A percentile compares a stretch with the other conserved stretches of the same genome.
Conservation (phyloP, 2,797 vertebrate genomes). For the Meriones psammophilus region DNA sequence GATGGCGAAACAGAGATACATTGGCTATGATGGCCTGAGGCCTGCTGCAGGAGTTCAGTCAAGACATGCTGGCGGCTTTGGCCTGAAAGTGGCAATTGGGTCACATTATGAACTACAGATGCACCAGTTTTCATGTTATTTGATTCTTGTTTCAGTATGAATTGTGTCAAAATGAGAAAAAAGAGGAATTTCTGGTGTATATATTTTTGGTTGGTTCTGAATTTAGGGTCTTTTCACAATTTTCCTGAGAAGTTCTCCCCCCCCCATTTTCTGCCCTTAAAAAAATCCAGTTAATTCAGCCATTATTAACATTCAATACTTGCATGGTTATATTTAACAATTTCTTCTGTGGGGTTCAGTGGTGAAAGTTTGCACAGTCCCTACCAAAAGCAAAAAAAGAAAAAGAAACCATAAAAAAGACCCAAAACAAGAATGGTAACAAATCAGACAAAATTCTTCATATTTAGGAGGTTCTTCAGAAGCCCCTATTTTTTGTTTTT, state of each 20-base stretch:
- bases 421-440: neutral
- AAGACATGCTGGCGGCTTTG: neutral
- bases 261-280: neutral
- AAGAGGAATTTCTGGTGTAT: neutral
- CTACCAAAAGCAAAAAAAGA: neutral
- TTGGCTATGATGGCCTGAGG: neutral
- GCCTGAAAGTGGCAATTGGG: neutral
- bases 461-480: conserved; percentile 36
- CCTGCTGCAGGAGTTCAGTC: rapidly evolving
- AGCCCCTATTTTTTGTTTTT: neutral
- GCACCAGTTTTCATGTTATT: neutral
- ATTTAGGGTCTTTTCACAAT: neutral
- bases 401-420: neutral
- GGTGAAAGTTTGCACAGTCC: neutral
- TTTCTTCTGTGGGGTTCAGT: neutral
- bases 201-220: neutral
- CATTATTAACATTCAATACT: conserved; percentile 21
- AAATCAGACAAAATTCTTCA: conserved; percentile 12
- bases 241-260: neutral
- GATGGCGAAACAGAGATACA: neutral
- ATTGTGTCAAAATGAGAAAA: neutral
- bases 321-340: neutral
- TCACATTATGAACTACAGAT: neutral
- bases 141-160: neutral
- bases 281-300: neutral